Percentiles rank a stretch among this genome's conserved stretches.
These are phyloP conservation scores for Junco hyemalis DNA, from an alignment of 2,113 vertebrate genomes.

Conservation along the genomic window DNA sequence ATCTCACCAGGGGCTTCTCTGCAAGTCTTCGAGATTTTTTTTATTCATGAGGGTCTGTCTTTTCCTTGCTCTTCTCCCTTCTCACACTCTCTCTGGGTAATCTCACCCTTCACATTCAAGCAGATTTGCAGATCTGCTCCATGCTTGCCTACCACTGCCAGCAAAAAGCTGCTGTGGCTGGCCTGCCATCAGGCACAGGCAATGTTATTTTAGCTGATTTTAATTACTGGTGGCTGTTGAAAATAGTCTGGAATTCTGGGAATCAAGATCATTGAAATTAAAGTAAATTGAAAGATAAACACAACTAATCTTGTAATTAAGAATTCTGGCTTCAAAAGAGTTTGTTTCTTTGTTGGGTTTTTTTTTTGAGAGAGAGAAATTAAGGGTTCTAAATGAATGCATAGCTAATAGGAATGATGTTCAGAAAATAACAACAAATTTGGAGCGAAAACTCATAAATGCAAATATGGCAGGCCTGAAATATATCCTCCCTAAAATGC, in stretches of 20 bases:
- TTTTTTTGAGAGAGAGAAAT: neutral
- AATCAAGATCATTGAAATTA: neutral
- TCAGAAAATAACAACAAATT: neutral
- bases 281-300: slow-evolving; percentile 14
- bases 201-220: neutral
- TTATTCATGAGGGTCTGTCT: neutral
- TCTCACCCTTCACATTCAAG: neutral
- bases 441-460: neutral
- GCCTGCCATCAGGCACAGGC: neutral
- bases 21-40: neutral
- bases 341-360: neutral
- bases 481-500: neutral
- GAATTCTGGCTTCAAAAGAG: neutral
- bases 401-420: neutral
- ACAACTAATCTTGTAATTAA: neutral
- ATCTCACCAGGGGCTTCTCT: neutral
- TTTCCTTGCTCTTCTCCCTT: neutral
- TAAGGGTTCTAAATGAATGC: neutral
- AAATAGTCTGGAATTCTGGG: neutral
- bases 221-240: neutral
- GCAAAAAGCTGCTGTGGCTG: neutral
- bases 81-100: neutral
- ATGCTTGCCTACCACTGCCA: neutral
- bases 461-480: neutral
- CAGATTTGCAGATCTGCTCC: neutral